Base-by-base conservation (phyloP, 2,113 vertebrate species). In the Oncorhynchus nerka region DNA sequence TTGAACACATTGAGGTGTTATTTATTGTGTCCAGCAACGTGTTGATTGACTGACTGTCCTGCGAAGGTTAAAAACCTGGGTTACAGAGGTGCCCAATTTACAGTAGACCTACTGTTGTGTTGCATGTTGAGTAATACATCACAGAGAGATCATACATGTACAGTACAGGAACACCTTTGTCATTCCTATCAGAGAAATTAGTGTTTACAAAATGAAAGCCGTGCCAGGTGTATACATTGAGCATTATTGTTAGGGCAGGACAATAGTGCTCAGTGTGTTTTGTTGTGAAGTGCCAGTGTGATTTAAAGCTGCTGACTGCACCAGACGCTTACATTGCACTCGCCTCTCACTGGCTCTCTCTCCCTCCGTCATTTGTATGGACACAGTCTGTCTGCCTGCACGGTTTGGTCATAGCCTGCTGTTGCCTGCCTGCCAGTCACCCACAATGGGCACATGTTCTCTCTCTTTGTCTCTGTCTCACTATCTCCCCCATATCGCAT, bases 281-380 rank as follows among this genome's bases (percentile, higher is more conserved):
- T 90, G 90, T 94, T 93, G 76, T 90, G 86, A 90, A 94, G 93
- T 92, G 83, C 90, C 90, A 88, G 90, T 91, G 90, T 94, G 93
- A 94, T 94, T 95, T 94, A 95, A 95, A 96, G 94, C 94, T 95
- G 94, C 95, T 96, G 95, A 95, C 94, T 94, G 85, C 91, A 93
- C 88, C 90, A 94, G 93, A 95, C 83, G 7, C 92, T 95, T 92
- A 93, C 94, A 94, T 90, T 94, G 95, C 92, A 93, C 84, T 90
- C 75, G 92, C 88, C 86, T 90, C 88, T 90, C 79, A 84, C 92
- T 92, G 34, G 89, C 69, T 90, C 8, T 11, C 39, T 70, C 85
- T 91, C 93, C 91, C 94, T 94, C 94, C 70, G 85, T 94, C 94
- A 93, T 95, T 94, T 93, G 92, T 94, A 94, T 95, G 91, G 88